Conservation (phyloP, 2,888 invertebrate genomes). For the Hirtodrosophila duncani region DNA sequence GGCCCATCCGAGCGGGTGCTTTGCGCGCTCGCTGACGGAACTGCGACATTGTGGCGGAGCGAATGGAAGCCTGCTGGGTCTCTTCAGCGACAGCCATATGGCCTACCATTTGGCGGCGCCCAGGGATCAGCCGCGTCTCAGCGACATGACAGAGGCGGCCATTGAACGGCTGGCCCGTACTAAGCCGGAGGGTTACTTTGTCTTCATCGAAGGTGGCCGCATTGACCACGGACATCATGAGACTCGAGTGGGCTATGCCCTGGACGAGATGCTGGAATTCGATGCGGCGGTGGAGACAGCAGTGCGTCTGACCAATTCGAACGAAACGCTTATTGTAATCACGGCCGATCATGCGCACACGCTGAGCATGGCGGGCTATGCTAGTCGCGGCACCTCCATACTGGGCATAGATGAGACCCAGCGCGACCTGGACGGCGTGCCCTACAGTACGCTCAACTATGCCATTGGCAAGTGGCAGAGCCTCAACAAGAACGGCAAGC, state of each 20-base stretch:
- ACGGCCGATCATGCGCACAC: constrained; percentile 89
- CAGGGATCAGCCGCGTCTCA: constrained; percentile 81
- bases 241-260: constrained; percentile 82
- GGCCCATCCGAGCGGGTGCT: constrained; percentile 79
- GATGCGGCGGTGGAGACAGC: constrained; percentile 84
- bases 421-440: constrained; percentile 67
- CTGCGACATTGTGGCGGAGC: constrained; percentile 79
- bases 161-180: constrained; percentile 81
- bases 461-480: constrained; percentile 83
- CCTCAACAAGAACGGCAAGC: constrained; percentile 46
- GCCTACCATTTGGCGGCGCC: constrained; percentile 80
- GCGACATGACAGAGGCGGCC: constrained; percentile 84
- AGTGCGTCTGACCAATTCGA: constrained; percentile 80
- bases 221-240: constrained; percentile 89
- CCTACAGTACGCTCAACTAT: constrained; percentile 85
- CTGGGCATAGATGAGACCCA: constrained; percentile 76
- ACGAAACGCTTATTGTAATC: constrained; percentile 88
- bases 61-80: constrained; percentile 72
- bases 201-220: constrained; percentile 83
- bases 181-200: constrained; percentile 81
- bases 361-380: constrained; percentile 86
- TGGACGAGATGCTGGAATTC: constrained; percentile 88
- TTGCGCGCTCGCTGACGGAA: constrained; percentile 81
- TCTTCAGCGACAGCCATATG: constrained; percentile 80
- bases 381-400: constrained; percentile 80